A percentile compares a stretch with the other conserved stretches of the same genome.
These are phyloP conservation scores for Temnothorax nylanderi DNA, from an alignment of 1,140 invertebrate species.

Conservation along the genomic window DNA sequence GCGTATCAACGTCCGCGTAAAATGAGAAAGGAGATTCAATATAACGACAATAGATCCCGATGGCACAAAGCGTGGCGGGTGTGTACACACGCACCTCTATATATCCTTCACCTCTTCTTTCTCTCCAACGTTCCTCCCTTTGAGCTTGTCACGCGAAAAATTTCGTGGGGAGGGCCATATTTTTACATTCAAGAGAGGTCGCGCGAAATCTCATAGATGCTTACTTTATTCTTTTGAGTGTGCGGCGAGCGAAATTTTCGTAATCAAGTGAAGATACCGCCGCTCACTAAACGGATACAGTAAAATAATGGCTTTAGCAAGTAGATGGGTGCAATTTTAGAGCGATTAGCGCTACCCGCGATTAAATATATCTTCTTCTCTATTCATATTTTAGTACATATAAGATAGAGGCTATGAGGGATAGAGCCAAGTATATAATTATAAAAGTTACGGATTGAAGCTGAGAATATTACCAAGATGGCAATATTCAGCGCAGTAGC, in stretches of 20 bases:
- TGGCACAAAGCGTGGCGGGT: constrained; percentile 5
- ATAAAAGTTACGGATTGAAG: neutral
- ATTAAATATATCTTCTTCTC: neutral
- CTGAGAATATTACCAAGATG: neutral
- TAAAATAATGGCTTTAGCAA: neutral
- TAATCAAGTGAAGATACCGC: neutral
- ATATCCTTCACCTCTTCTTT: neutral
- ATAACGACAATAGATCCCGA: constrained; percentile 27
- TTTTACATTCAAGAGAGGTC: constrained; percentile 11
- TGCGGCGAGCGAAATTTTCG: neutral
- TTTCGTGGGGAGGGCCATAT: neutral
- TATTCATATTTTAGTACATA: neutral
- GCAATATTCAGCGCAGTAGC: neutral
- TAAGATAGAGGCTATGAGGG: neutral
- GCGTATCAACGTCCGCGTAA: constrained; percentile 31
- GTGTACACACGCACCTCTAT: constrained; percentile 10
- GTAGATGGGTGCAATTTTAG: neutral
- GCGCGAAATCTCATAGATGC: neutral
- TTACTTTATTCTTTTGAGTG: neutral
- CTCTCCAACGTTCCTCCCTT: neutral
- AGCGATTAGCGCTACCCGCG: neutral
- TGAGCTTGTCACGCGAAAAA: constrained; percentile 10
- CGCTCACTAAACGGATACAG: neutral
- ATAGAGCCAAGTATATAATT: neutral
- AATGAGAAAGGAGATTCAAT: constrained; percentile 52